Percentiles rank a stretch among this genome's conserved stretches.
phyloP scores from a whole-genome alignment of 2,113 vertebrate species.

The Suncus etruscus region DNA sequence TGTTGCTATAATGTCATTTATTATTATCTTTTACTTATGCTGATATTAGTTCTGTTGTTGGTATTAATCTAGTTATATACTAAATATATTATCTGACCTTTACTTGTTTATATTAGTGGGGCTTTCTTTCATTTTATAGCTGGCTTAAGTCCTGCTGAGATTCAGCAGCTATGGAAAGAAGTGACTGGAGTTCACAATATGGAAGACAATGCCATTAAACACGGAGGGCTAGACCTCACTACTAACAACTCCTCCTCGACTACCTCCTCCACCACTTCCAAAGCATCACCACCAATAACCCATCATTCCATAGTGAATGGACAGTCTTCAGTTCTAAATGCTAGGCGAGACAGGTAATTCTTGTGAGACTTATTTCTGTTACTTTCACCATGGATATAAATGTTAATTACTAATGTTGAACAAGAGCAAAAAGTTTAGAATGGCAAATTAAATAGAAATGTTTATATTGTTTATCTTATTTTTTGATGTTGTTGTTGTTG shows the following conservation, averaged over 20 bases:
- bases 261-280: conserved; percentile 99
- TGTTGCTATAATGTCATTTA: conserved; percentile 73
- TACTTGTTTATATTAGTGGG: conserved; percentile 84
- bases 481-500: background rate
- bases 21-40: conserved; percentile 75
- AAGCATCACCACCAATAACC: conserved; percentile 98
- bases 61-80: conserved; percentile 81
- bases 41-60: conserved; percentile 83
- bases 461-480: background rate
- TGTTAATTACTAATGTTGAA: background rate
- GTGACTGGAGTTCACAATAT: conserved; percentile 94
- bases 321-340: conserved; percentile 97
- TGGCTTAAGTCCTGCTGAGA: conserved; percentile 98
- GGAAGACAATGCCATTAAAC: conserved; percentile 95
- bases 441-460: conserved; percentile 23
- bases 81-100: conserved; percentile 80
- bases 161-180: conserved; percentile 99
- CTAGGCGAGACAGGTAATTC: conserved; percentile 96
- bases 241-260: conserved; percentile 98
- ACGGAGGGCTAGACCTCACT: conserved; percentile 97
- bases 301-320: conserved; percentile 98
- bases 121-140: conserved; percentile 90
- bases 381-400: conserved; percentile 15
- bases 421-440: background rate
- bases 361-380: conserved; percentile 61